Evolutionary conservation across 2,113 vertebrate genomes (phyloP), one percentile per base, ranked within the genome.

Genomic region (Pachycephala philippinensis): DNA sequence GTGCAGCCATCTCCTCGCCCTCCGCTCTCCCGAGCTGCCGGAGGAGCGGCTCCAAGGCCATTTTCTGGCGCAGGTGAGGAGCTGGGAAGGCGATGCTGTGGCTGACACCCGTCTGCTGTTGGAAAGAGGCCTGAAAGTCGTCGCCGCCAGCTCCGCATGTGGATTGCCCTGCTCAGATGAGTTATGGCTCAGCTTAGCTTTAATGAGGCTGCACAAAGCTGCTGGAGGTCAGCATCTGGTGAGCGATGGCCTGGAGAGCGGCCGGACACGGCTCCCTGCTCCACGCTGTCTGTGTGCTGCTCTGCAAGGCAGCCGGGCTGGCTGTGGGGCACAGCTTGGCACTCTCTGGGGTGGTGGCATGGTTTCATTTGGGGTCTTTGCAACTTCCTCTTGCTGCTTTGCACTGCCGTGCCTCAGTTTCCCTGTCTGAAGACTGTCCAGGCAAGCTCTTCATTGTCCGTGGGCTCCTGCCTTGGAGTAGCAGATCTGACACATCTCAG

Each of bases 11-110:
- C 24, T 33, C 21, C 13, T 47, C 0, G 0, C 40, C 20, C 15
- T 37, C 24, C 0, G 0, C 35, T 56, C 16, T 54, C 45, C 60
- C 0, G 1, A 49, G 66, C 35, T 24, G 50, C 56, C 2, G 0
- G 24, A 76, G 49, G 13, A 72, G 85, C 72, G 10, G 44, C n/a
- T 52, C 70, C 50, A 23, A 30, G 30, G 49, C 57, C 20, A 0
- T 68, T 72, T 59, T 16, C 53, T 3, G 1, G 5, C 4, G 42
- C 2, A 2, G 50, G 23, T 28, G 47, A 65, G 56, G 70, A 82
- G 57, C 69, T 0, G 17, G 54, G 64, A 30, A 54, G 59, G 50
- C 0, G 7, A 49, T 3, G 80, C 47, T 13, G 15, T 37, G 84
- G 84, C 66, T 35, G 87, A 79, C 40, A 60, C 50, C 33, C 2